phyloP scores from a whole-genome alignment of 2,888 invertebrate species.

The Unio pictorum region DNA sequence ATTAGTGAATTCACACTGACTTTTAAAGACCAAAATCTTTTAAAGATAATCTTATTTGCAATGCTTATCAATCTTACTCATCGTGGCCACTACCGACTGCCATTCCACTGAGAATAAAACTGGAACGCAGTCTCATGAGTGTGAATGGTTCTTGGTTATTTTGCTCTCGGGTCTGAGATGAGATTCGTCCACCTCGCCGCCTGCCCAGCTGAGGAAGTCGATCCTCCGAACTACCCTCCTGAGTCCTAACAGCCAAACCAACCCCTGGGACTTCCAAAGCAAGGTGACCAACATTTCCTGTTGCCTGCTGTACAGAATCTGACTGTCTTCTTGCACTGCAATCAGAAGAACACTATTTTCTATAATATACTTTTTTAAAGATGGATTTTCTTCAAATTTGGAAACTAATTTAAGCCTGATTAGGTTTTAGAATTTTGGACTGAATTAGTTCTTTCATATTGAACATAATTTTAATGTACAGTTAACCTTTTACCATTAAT shows the following conservation, averaged over 20 bases:
- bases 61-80: background rate
- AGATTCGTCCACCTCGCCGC: conserved; percentile 21
- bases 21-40: background rate
- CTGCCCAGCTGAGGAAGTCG: conserved; percentile 24
- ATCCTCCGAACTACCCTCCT: conserved; percentile 7
- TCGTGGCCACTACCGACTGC: conserved; percentile 17
- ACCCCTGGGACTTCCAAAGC: conserved; percentile 46
- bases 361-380: background rate
- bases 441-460: too few species aligned
- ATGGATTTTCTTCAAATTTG: background rate
- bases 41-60: conserved; percentile 7
- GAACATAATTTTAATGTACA: too few species aligned
- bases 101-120: conserved; percentile 35
- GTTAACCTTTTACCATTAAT: too few species aligned
- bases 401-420: background rate
- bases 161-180: conserved; percentile 27
- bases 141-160: conserved; percentile 1
- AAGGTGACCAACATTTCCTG: background rate
- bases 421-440: too few species aligned
- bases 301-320: conserved; percentile 13
- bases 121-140: conserved; percentile 20
- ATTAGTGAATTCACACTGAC: too few species aligned
- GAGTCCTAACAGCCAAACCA: conserved; percentile 35
- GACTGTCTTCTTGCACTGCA: conserved; percentile 1
- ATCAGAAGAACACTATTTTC: background rate